These are phyloP conservation scores for Stenodema calcarata DNA, from an alignment of 2,888 invertebrate species.

Conservation along the genomic window DNA sequence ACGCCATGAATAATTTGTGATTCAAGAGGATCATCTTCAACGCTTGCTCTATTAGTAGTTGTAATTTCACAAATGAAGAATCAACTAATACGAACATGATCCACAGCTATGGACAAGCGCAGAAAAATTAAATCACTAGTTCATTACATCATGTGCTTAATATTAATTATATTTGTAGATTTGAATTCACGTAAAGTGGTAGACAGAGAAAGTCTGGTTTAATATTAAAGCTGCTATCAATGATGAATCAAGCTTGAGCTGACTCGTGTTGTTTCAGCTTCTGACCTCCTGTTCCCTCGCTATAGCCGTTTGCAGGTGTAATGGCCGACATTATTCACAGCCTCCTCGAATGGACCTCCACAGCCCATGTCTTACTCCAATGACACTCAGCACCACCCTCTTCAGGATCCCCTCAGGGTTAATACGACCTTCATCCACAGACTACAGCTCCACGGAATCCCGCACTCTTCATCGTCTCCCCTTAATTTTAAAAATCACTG, in stretches of 20 bases:
- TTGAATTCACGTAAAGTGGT: too few relatives aligned
- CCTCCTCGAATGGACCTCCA: not conserved
- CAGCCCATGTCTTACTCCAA: not conserved
- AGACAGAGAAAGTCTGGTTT: too few relatives aligned
- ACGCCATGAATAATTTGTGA: too few relatives aligned
- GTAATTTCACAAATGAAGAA: too few relatives aligned
- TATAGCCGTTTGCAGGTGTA: slow-evolving; percentile 18
- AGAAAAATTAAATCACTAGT: too few relatives aligned
- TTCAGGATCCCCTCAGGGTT: not conserved
- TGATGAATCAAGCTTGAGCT: not conserved
- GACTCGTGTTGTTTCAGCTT: not conserved
- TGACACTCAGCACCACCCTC: not conserved
- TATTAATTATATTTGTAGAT: too few relatives aligned
- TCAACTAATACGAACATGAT: too few relatives aligned
- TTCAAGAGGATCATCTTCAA: too few relatives aligned
- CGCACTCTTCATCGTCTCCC: not conserved
- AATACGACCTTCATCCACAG: not conserved
- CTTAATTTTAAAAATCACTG: not conserved
- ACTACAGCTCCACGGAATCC: not conserved
- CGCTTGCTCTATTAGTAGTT: too few relatives aligned
- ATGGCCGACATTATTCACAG: slow-evolving; percentile 32
- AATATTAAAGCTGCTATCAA: too few relatives aligned
- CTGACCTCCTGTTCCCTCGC: not conserved
- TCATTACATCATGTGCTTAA: too few relatives aligned
- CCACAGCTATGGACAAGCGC: too few relatives aligned